Conservation (phyloP, 2,888 invertebrate genomes). For the Xanthorhoe spadicearia region DNA sequence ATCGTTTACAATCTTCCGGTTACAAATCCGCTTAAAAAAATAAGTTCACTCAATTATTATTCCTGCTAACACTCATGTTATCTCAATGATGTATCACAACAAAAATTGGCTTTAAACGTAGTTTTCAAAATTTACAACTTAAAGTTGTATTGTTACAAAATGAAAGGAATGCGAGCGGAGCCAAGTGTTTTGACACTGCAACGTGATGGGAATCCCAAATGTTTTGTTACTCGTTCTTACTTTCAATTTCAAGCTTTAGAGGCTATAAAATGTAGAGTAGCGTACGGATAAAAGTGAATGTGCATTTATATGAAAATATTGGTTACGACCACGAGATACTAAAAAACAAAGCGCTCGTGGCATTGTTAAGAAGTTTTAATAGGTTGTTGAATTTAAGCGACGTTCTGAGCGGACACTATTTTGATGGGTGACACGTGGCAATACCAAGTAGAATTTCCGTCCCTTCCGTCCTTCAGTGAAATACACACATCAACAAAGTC, state of each 20-base stretch:
- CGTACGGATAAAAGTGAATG: constrained; percentile 11
- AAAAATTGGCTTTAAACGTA: background rate
- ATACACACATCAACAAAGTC: too few species aligned
- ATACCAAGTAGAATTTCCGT: too few species aligned
- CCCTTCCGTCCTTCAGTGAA: too few species aligned
- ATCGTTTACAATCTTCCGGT: too few species aligned
- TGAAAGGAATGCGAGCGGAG: constrained; percentile 41
- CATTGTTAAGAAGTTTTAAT: too few species aligned
- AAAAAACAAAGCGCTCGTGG: too few species aligned
- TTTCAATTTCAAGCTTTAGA: constrained; percentile 46
- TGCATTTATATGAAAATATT: constrained; percentile 7
- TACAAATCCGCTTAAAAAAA: too few species aligned
- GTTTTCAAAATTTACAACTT: background rate
- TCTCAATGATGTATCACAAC: background rate
- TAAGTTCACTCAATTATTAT: too few species aligned
- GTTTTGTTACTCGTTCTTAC: constrained; percentile 46
- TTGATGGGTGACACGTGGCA: too few species aligned
- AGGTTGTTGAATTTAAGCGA: too few species aligned
- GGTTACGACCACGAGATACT: background rate
- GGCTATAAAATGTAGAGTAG: constrained; percentile 27
- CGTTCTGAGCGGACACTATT: too few species aligned
- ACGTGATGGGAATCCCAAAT: constrained; percentile 52
- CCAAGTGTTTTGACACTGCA: constrained; percentile 52
- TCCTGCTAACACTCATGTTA: too few species aligned
- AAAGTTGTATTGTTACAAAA: constrained; percentile 27